Percentiles rank a stretch among this genome's conserved stretches.
Conservation (phyloP, 2,888 invertebrate species). For the Autographa pulchrina region DNA sequence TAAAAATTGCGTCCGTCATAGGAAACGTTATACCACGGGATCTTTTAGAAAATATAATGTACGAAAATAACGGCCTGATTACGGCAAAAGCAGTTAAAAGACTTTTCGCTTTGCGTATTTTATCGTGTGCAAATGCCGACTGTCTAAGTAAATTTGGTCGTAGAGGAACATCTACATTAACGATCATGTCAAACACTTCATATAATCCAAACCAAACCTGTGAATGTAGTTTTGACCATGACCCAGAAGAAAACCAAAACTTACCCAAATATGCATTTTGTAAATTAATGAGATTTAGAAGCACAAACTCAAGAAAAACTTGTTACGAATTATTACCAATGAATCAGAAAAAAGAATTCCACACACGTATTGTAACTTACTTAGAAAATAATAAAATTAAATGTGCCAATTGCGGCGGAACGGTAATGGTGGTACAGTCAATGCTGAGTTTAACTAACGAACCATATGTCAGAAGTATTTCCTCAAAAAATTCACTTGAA, state of each 20-base stretch:
- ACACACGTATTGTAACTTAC: conserved; percentile 85
- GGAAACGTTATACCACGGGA: conserved; percentile 88
- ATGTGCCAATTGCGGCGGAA: conserved; percentile 86
- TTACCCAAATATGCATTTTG: conserved; percentile 89
- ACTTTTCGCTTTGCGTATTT: conserved; percentile 87
- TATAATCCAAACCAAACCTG: conserved; percentile 68
- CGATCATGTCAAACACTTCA: conserved; percentile 47
- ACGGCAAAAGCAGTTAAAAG: conserved; percentile 88
- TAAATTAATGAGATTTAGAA: conserved; percentile 88
- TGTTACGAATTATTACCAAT: conserved; percentile 88
- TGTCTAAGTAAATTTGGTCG: conserved; percentile 60
- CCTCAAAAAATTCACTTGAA: conserved; percentile 10
- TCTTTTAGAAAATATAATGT: conserved; percentile 87
- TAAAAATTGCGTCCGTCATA: conserved; percentile 90
- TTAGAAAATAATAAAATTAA: conserved; percentile 85
- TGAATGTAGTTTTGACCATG: conserved; percentile 80
- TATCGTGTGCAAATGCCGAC: conserved; percentile 85
- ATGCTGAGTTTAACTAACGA: conserved; percentile 56
- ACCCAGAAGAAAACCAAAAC: conserved; percentile 71
- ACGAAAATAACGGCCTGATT: conserved; percentile 83
- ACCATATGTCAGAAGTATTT: neutral
- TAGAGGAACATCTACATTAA: conserved; percentile 56
- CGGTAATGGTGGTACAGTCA: conserved; percentile 77
- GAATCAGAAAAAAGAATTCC: conserved; percentile 89
- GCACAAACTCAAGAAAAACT: conserved; percentile 83